Conservation (phyloP, 2,113 vertebrate genomes). For the Carettochelys insculpta region DNA sequence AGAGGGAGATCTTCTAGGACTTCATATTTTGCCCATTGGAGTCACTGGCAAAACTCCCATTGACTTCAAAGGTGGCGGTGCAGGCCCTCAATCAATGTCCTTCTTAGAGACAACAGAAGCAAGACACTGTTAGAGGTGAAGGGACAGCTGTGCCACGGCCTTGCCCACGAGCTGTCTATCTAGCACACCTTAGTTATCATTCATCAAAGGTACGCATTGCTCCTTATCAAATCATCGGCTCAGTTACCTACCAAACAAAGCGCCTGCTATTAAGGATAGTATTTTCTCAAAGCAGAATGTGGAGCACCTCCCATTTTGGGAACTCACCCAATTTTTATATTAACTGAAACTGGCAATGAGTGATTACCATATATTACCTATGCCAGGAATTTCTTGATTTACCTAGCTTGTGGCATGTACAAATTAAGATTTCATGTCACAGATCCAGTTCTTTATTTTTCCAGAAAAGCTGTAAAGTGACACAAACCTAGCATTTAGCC, state of each 20-base stretch:
- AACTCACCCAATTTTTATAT: neutral
- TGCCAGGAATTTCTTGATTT: neutral
- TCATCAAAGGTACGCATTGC: neutral
- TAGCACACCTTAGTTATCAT: neutral
- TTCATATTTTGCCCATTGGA: neutral
- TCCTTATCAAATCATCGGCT: neutral
- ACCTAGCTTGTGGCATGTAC: neutral
- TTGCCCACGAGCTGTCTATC: accelerated
- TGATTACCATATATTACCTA: neutral
- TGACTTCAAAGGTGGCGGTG: neutral
- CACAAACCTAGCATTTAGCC: neutral
- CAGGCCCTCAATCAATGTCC: neutral
- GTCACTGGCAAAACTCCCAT: neutral
- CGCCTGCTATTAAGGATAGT: neutral
- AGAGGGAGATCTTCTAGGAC: neutral
- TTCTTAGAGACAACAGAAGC: neutral
- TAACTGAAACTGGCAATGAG: neutral
- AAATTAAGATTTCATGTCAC: neutral
- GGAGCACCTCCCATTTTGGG: neutral
- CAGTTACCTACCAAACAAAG: neutral
- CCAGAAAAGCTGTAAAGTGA: neutral
- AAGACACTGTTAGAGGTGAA: neutral
- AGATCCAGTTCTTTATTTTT: neutral
- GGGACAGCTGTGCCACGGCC: neutral
- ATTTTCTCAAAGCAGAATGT: neutral